phyloP scores from a whole-genome alignment of 2,113 vertebrate species.

The Gopherus evgoodei region DNA sequence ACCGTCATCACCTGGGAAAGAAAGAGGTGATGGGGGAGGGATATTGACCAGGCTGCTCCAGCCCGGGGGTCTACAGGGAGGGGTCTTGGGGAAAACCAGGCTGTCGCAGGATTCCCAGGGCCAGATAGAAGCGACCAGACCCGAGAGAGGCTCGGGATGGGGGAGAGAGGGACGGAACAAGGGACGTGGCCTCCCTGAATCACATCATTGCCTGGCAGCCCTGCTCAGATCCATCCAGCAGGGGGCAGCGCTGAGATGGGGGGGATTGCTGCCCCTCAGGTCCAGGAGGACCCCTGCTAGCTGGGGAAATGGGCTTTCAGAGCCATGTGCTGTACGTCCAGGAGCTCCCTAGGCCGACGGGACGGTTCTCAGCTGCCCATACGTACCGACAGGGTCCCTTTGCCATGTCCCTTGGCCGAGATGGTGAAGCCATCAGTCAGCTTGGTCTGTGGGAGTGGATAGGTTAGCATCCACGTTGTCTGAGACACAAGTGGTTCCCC shows the following conservation, averaged over 20 bases:
- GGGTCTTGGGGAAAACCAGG: too few species aligned
- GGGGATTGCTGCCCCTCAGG: neutral
- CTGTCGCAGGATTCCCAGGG: neutral
- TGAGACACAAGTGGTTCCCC: too few species aligned
- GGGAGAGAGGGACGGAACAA: neutral
- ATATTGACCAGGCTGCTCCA: neutral
- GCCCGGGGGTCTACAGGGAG: neutral
- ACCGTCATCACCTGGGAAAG: neutral
- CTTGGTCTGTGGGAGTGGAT: neutral
- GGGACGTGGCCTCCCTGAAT: neutral
- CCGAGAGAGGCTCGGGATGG: neutral
- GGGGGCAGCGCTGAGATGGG: neutral
- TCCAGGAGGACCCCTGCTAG: neutral
- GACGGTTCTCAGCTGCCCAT: neutral
- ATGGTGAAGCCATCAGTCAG: neutral
- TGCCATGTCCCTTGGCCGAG: neutral
- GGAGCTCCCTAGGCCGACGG: neutral
- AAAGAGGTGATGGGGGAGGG: neutral
- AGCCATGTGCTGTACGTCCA: neutral
- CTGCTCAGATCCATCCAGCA: neutral
- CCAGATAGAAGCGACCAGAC: neutral
- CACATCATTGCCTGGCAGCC: neutral
- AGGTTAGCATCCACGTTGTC: neutral
- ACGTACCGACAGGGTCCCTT: neutral
- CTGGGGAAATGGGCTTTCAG: neutral